These are phyloP conservation scores for Enoplosus armatus DNA, from an alignment of 2,797 vertebrate genomes.

Conservation along the genomic window DNA sequence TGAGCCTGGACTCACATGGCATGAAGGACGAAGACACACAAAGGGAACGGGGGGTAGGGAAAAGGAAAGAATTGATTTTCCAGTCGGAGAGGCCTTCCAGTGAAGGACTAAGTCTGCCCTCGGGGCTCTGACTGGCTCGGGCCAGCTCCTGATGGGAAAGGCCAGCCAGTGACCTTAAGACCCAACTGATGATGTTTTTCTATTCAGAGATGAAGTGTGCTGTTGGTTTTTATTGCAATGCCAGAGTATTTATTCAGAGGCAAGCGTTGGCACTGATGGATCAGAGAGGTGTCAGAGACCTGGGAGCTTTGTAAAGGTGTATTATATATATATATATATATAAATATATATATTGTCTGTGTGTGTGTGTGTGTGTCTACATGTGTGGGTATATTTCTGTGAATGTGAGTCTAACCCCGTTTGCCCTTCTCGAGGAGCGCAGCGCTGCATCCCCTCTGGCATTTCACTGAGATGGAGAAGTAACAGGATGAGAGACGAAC, in stretches of 20 bases:
- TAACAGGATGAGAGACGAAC: conserved; percentile 42
- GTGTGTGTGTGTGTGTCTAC: conserved; percentile 15
- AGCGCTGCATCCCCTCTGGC: conserved; percentile 53
- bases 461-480: conserved; percentile 47
- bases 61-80: conserved; percentile 81
- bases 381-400: conserved; percentile 29
- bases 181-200: conserved; percentile 29
- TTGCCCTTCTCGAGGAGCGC: conserved; percentile 57
- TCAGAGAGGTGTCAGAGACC: conserved; percentile 24
- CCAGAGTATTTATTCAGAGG: conserved; percentile 19
- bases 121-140: conserved; percentile 36
- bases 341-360: too few species aligned
- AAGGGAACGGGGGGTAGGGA: conserved; percentile 37
- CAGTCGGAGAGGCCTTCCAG: conserved; percentile 61
- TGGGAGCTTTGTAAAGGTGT: conserved; percentile 1
- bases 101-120: conserved; percentile 68
- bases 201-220: conserved; percentile 22
- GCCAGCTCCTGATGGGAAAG: conserved; percentile 52
- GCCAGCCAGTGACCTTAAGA: conserved; percentile 59
- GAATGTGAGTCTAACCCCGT: conserved; percentile 32
- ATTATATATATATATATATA: too few species aligned
- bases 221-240: background rate
- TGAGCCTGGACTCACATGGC: conserved; percentile 53
- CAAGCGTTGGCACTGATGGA: background rate
- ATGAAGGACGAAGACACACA: conserved; percentile 75